Percentiles rank a stretch among this genome's conserved stretches.
Evolutionary conservation across 2,797 vertebrate genomes (phyloP).

Genomic region (Eptatretus atami): DNA sequence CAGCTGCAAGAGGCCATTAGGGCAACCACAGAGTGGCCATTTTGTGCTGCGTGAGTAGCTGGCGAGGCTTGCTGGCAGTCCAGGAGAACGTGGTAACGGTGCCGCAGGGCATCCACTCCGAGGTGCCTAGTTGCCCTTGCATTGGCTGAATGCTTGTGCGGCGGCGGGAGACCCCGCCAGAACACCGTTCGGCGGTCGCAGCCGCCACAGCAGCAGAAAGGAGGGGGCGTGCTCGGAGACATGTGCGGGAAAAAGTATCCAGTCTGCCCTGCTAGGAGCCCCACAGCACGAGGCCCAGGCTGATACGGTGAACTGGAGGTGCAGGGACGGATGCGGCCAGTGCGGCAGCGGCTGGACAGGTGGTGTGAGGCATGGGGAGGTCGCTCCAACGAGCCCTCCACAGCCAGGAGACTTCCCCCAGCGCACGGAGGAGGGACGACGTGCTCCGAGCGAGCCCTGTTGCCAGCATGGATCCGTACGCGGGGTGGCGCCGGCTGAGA

Average conservation of each 20-base stretch:
- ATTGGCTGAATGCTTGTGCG: not conserved
- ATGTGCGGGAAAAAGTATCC: slow-evolving; percentile 97
- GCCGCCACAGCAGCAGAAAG: not conserved
- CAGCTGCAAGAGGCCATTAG: slow-evolving; percentile 1
- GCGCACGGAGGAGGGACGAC: slow-evolving; percentile 65
- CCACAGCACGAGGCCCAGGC: slow-evolving; percentile 89
- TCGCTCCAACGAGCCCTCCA: slow-evolving; percentile 15
- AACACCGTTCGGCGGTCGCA: not conserved
- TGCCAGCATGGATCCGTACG: slow-evolving; percentile 15
- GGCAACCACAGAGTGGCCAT: not conserved
- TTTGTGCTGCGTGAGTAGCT: not conserved
- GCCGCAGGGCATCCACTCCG: not conserved
- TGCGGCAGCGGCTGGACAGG: slow-evolving; percentile 61
- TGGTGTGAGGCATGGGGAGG: slow-evolving; percentile 82
- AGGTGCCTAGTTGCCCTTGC: not conserved
- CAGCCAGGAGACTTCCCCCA: slow-evolving; percentile 41
- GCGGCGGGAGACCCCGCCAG: not conserved
- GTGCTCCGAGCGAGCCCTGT: slow-evolving; percentile 20
- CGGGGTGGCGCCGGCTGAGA: slow-evolving; percentile 13
- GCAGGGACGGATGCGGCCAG: slow-evolving; percentile 80
- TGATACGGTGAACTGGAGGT: slow-evolving; percentile 83
- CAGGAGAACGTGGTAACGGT: not conserved
- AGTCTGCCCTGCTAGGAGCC: slow-evolving; percentile 78
- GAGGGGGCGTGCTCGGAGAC: slow-evolving; percentile 15
- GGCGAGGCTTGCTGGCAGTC: not conserved